phyloP scores from a whole-genome alignment of 2,113 vertebrate genomes.

The Pterophyllum scalare region DNA sequence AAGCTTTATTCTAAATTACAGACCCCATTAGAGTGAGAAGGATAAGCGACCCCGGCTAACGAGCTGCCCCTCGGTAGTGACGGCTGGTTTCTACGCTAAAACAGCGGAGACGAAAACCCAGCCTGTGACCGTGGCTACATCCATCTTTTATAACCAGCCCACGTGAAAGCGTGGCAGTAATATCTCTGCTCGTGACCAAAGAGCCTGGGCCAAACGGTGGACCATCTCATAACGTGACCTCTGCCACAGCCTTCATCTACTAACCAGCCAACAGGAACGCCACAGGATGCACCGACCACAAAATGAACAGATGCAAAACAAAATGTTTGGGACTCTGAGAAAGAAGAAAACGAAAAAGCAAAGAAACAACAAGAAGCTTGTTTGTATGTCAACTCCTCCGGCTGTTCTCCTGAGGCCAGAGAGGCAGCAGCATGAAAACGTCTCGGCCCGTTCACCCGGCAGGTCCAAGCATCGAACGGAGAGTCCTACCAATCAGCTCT shows the following conservation, averaged over 20 bases:
- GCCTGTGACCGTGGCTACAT: too few relatives aligned
- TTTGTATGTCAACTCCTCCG: background rate
- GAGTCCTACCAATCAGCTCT: background rate
- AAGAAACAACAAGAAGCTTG: accelerated
- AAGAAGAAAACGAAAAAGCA: background rate
- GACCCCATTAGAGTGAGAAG: too few relatives aligned
- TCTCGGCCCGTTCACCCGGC: background rate
- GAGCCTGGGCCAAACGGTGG: too few relatives aligned
- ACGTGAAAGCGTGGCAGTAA: too few relatives aligned
- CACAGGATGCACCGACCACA: background rate
- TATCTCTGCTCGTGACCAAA: too few relatives aligned
- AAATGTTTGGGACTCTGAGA: background rate
- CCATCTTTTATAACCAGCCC: too few relatives aligned
- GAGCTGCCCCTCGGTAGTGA: too few relatives aligned
- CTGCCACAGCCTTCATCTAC: background rate
- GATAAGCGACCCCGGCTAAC: too few relatives aligned
- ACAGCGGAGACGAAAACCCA: too few relatives aligned
- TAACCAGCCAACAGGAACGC: background rate
- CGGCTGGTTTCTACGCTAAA: too few relatives aligned
- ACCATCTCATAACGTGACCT: accelerated
- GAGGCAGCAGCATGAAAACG: background rate
- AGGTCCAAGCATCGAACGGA: accelerated
- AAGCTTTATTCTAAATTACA: too few relatives aligned
- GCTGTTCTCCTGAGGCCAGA: accelerated
- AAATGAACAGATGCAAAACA: background rate